phyloP scores from a whole-genome alignment of 2,797 vertebrate genomes.

The Chaenodraco wilsoni region DNA sequence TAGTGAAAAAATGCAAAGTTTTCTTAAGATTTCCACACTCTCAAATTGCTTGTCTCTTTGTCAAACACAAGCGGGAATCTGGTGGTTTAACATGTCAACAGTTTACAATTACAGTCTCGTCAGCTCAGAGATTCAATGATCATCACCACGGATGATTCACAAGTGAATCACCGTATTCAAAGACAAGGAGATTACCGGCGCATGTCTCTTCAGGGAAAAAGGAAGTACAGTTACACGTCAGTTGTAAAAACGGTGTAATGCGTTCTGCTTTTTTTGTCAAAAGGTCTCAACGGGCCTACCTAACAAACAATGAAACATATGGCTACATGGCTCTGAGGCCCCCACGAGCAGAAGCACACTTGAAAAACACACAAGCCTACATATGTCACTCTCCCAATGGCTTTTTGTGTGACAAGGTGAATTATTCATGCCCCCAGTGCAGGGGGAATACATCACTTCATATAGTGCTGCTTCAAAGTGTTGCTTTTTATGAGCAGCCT shows the following conservation, averaged over 20 bases:
- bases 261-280: slow-evolving; percentile 31
- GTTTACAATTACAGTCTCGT: slow-evolving; percentile 68
- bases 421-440: slow-evolving; percentile 74
- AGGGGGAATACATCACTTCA: slow-evolving; percentile 73
- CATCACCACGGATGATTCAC: slow-evolving; percentile 73
- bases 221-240: slow-evolving; percentile 48
- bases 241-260: slow-evolving; percentile 48
- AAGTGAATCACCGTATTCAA: slow-evolving; percentile 65
- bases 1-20: slow-evolving; percentile 44
- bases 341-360: slow-evolving; percentile 52
- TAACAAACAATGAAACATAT: slow-evolving; percentile 73
- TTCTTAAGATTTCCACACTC: slow-evolving; percentile 70
- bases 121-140: slow-evolving; percentile 66
- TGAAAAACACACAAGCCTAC: slow-evolving; percentile 66
- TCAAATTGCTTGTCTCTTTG: slow-evolving; percentile 54
- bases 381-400: slow-evolving; percentile 78
- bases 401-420: slow-evolving; percentile 73
- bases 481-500: slow-evolving; percentile 83
- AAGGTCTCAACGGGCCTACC: slow-evolving; percentile 31
- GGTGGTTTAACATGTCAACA: slow-evolving; percentile 80
- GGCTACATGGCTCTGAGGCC: slow-evolving; percentile 58
- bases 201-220: slow-evolving; percentile 38
- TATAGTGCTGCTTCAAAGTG: slow-evolving; percentile 74
- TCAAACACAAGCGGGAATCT: slow-evolving; percentile 52
- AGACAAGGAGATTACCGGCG: slow-evolving; percentile 66